Conservation (phyloP, 2,797 vertebrate species). For the Tympanoctomys barrerae region DNA sequence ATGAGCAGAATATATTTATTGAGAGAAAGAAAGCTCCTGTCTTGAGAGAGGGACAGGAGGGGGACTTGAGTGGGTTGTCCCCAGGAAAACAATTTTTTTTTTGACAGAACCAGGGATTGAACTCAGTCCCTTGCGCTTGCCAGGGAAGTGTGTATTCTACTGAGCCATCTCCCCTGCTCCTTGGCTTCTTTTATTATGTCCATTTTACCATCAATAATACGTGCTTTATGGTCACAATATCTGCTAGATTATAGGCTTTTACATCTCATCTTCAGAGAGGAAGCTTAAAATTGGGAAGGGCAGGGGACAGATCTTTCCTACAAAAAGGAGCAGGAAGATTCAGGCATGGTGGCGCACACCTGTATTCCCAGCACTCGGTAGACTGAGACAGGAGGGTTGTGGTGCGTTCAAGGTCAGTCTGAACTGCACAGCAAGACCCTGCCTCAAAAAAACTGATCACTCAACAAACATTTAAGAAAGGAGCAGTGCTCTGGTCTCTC, state of each 20-base stretch:
- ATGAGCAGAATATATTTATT: too few species aligned
- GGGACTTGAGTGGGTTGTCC: too few species aligned
- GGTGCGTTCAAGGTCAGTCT: neutral
- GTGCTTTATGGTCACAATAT: neutral
- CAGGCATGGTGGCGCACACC: neutral
- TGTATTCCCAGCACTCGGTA: neutral
- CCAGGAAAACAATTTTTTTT: too few species aligned
- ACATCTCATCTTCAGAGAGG: neutral
- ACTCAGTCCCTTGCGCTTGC: too few species aligned
- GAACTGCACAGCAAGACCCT: neutral
- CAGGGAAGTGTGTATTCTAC: too few species aligned
- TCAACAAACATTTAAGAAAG: neutral
- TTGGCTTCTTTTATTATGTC: neutral
- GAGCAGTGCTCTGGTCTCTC: too few species aligned
- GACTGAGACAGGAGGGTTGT: neutral
- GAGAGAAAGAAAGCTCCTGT: too few species aligned
- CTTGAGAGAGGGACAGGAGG: too few species aligned
- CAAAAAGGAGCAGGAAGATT: slow-evolving; percentile 18
- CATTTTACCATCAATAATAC: neutral
- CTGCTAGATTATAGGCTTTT: neutral
- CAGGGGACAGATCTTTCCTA: neutral
- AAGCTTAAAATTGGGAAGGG: neutral
- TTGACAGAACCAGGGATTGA: too few species aligned
- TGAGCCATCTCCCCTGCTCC: too few species aligned
- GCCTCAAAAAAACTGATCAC: neutral